Evolutionary conservation across 1,140 invertebrate species (phyloP).

Genomic region (Cotesia chilonis): DNA sequence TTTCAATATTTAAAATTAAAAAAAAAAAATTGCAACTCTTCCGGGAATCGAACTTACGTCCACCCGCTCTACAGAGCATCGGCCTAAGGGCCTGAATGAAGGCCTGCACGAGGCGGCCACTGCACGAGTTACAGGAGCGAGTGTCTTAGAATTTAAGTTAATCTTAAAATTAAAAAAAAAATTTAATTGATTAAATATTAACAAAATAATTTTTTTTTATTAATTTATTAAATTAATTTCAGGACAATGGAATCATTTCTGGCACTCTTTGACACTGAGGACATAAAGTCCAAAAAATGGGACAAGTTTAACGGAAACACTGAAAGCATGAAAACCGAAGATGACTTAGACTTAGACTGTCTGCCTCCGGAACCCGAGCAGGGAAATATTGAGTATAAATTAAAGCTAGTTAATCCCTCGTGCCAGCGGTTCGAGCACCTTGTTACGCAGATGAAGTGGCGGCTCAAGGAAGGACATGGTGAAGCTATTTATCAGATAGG

Average conservation of each 20-base stretch:
- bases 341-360: conserved; percentile 66
- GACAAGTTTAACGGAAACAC: conserved; percentile 55
- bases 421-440: conserved; percentile 87
- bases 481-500: conserved; percentile 96
- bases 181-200: neutral
- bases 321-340: conserved; percentile 48
- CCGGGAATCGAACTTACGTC: no score
- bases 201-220: neutral
- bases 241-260: conserved; percentile 79
- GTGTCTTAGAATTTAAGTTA: no score
- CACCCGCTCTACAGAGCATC: no score
- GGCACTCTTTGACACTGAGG: conserved; percentile 78
- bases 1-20: no score
- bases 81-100: no score
- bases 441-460: conserved; percentile 92
- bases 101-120: no score
- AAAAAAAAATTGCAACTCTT: no score
- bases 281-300: conserved; percentile 52
- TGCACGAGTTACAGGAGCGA: no score
- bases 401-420: conserved; percentile 86
- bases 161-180: no score
- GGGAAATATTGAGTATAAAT: conserved; percentile 93
- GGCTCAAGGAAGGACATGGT: conserved; percentile 86
- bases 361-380: conserved; percentile 89
- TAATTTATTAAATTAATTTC: conserved; percentile 19